A percentile compares a stretch with the other conserved stretches of the same genome.
phyloP scores from a whole-genome alignment of 2,888 invertebrate genomes.

The Cacoxenus indagator region DNA sequence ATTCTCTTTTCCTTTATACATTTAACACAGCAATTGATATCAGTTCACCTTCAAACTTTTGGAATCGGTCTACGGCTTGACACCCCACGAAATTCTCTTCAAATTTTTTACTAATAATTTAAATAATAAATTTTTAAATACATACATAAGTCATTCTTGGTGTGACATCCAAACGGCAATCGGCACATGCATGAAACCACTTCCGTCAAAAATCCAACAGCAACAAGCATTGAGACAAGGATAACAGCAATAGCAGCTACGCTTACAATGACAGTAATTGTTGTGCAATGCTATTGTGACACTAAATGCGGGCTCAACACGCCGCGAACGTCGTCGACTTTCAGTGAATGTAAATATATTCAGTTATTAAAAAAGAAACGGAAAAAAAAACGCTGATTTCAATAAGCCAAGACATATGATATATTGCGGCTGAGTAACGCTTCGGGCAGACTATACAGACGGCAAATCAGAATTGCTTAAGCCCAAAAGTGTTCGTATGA shows the following conservation, averaged over 20 bases:
- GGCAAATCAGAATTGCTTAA: conserved; percentile 26
- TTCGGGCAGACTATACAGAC: conserved; percentile 40
- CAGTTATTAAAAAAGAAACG: background rate
- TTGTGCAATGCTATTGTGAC: background rate
- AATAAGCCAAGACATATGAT: conserved; percentile 4
- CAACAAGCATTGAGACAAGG: background rate
- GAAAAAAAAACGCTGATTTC: too few species aligned
- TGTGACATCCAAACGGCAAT: background rate
- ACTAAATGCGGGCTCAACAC: conserved; percentile 11
- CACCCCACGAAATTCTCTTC: too few species aligned
- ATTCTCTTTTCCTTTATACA: too few species aligned
- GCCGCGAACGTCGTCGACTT: background rate
- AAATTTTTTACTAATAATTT: too few species aligned
- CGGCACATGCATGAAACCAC: background rate
- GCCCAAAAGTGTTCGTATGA: conserved; percentile 40
- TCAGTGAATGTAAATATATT: background rate
- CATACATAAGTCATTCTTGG: background rate
- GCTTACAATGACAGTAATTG: conserved; percentile 3
- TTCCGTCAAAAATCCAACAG: background rate
- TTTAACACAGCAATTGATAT: too few species aligned
- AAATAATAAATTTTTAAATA: too few species aligned
- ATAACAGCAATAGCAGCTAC: background rate
- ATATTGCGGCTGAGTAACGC: conserved; percentile 22
- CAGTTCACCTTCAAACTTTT: too few species aligned
- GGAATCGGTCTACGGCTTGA: too few species aligned